Conservation (phyloP, 2,888 invertebrate species). For the Drosophila infuscata region DNA sequence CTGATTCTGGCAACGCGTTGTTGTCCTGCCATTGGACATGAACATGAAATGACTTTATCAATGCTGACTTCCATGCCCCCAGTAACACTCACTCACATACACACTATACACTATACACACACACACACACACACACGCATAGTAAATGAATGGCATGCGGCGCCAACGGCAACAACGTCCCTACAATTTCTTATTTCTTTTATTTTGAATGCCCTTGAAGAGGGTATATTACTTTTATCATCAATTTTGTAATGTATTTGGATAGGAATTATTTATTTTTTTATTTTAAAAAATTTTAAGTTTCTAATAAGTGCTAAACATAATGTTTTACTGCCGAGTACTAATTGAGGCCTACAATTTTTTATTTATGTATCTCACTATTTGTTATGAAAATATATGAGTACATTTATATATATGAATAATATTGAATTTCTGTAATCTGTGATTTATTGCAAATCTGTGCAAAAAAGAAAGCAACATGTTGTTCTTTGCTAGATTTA, state of each 20-base stretch:
- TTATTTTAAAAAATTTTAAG: too few species aligned
- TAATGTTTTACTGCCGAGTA: neutral
- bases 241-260: too few species aligned
- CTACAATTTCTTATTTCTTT: slow-evolving; percentile 45
- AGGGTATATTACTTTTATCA: neutral
- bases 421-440: neutral
- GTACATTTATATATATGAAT: neutral
- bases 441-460: neutral
- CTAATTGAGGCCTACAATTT: too few species aligned
- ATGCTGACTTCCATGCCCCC: slow-evolving; percentile 52
- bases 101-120: slow-evolving; percentile 7
- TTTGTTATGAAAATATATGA: neutral
- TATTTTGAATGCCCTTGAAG: slow-evolving; percentile 16
- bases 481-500: neutral
- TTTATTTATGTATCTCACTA: neutral
- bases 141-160: slow-evolving; percentile 73
- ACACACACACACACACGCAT: slow-evolving; percentile 7
- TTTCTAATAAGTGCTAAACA: too few species aligned
- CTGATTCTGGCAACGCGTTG: slow-evolving; percentile 4
- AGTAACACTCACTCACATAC: slow-evolving; percentile 22
- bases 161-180: slow-evolving; percentile 67
- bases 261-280: too few species aligned
- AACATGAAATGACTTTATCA: slow-evolving; percentile 75
- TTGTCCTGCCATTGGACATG: slow-evolving; percentile 45
- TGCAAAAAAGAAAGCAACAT: neutral